A percentile compares a stretch with the other conserved stretches of the same genome.
These are phyloP conservation scores for Staurois parvus DNA, from an alignment of 2,797 vertebrate species.

Conservation along the genomic window DNA sequence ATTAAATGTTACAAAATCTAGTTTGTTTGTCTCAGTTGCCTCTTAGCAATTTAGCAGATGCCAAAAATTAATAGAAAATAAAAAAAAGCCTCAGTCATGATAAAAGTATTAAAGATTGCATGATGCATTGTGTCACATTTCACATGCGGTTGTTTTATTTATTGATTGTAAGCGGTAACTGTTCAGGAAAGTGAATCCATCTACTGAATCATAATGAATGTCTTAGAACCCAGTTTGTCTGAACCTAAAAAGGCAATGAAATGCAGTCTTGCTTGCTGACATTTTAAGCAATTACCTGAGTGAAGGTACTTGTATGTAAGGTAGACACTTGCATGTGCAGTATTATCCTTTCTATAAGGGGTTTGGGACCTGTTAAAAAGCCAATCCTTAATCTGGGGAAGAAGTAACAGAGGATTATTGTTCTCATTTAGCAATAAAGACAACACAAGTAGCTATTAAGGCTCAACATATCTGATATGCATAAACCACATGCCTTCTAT, in stretches of 20 bases:
- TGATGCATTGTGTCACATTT: neutral
- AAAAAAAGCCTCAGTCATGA: neutral
- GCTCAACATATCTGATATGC: no score
- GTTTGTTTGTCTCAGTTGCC: neutral
- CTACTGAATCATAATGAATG: neutral
- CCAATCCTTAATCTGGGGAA: conserved; percentile 87
- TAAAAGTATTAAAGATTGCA: neutral
- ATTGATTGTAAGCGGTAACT: neutral
- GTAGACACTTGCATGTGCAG: conserved; percentile 91
- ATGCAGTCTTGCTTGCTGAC: neutral
- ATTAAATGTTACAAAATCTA: no score
- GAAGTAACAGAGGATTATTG: conserved; percentile 47
- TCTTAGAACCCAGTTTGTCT: neutral
- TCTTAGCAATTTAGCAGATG: neutral
- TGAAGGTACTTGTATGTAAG: conserved; percentile 90
- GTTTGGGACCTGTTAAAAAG: conserved; percentile 91
- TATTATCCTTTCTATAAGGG: conserved; percentile 85
- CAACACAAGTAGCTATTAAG: no score
- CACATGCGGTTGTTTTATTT: neutral
- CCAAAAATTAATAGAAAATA: neutral
- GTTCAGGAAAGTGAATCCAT: neutral
- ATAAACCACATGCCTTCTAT: neutral
- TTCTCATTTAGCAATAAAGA: neutral
- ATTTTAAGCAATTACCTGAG: conserved; percentile 80
- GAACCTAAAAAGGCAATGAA: neutral